Base-by-base conservation (phyloP, 2,113 vertebrate species). In the Xiphorhynchus elegans region DNA sequence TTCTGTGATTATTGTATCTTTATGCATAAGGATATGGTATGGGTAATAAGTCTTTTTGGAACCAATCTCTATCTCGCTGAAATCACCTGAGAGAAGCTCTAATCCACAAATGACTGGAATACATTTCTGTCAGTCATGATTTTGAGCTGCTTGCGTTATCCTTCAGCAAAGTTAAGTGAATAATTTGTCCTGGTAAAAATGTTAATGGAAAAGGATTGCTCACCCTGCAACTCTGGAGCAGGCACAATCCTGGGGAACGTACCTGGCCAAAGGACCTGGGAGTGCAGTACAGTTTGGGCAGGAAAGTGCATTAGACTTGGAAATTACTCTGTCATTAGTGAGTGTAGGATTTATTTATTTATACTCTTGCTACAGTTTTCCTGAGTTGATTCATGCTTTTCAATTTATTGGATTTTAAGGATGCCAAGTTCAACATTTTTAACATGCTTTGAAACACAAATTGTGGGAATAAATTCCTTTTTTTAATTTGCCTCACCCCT, bases 71-170 rank as follows among this genome's bases (percentile, higher is more conserved):
- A 11, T 67, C 84, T 81, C 7, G 0, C 52, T 60, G 84, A 94
- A 89, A 92, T 89, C 60, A 68, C 33, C 29, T 60, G 52, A 53
- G 89, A 74, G 52, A 84, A 89, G 64, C 73, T 92, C 35, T 70
- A 80, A 84, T 78, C 64, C 64, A 52, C 31, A 82, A 94, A 90
- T 67, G 52, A 74, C 80, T 64, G 40, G 69, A 95, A 95, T 94
- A 82, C 37, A 91, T 93, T 96, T 93, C 7, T 91, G 92, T 94
- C 96, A 91, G 66, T 96, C 90, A 87, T 91, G 78, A 93, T 95
- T 95, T 82, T 91, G 74, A 94, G 63, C 82, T 90, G 13, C 92
- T 83, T 76, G 31, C 44, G n/a, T 82, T 97, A 91, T 53, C 78
- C 82, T 90, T 93, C 84, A 91, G 35, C 53, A 59, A 64, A 95